phyloP scores from a whole-genome alignment of 2,797 vertebrate species.

The Oophaga sylvatica region DNA sequence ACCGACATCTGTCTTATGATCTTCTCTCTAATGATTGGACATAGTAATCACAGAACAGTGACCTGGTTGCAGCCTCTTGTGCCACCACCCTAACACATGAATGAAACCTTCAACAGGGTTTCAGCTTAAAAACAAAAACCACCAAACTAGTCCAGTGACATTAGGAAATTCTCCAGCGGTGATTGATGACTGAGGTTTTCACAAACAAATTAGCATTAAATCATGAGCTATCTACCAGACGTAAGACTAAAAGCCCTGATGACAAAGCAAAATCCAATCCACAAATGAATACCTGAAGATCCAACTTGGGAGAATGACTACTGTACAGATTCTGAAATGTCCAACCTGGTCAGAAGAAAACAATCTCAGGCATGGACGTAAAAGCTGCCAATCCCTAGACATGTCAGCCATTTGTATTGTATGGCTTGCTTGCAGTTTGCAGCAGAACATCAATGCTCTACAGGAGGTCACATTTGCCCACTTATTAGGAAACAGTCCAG shows the following conservation, averaged over 20 bases:
- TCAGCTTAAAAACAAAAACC: background rate
- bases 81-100: background rate
- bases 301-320: background rate
- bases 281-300: background rate
- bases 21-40: background rate
- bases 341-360: background rate
- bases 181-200: background rate
- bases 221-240: background rate
- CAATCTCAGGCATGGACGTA: background rate
- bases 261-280: background rate
- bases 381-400: background rate
- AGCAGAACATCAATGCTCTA: background rate
- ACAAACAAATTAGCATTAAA: background rate
- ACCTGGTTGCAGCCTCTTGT: background rate
- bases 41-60: background rate
- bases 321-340: background rate
- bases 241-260: background rate
- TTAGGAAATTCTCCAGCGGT: background rate
- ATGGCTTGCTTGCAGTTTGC: too few relatives aligned
- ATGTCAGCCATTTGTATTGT: background rate
- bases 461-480: background rate
- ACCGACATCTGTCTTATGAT: background rate
- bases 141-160: conserved; percentile 17
- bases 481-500: background rate
- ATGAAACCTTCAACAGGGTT: background rate